These are phyloP conservation scores for Cinclus mexicanus DNA, from an alignment of 2,113 vertebrate species.

Conservation along the genomic window DNA sequence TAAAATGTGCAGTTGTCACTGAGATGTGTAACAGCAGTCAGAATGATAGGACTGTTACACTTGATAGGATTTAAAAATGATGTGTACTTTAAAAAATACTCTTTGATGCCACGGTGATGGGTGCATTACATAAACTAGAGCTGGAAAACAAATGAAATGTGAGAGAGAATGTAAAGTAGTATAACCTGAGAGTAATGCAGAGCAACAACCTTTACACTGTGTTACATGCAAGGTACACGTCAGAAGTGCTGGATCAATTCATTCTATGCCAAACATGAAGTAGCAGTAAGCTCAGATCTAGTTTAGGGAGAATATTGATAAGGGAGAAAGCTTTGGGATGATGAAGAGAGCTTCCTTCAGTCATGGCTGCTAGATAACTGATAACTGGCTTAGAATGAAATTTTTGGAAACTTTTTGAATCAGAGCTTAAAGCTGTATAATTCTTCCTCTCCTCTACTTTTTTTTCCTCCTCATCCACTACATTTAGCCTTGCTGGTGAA, in stretches of 20 bases:
- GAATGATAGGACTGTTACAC: slow-evolving; percentile 36
- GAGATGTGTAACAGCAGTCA: slow-evolving; percentile 33
- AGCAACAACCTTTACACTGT: background rate
- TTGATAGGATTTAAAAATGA: slow-evolving; percentile 65
- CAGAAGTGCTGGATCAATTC: background rate
- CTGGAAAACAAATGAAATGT: slow-evolving; percentile 9
- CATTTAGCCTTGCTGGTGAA: background rate
- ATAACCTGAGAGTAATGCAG: slow-evolving; percentile 1
- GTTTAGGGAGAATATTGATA: background rate
- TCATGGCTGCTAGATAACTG: background rate
- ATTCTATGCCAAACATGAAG: background rate
- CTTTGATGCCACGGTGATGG: slow-evolving; percentile 42
- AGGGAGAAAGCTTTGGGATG: background rate
- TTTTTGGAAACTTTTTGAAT: background rate
- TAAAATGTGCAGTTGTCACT: slow-evolving; percentile 33
- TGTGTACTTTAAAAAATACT: slow-evolving; percentile 46
- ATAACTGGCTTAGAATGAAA: background rate
- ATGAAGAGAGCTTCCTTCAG: background rate
- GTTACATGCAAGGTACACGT: background rate
- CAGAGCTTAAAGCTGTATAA: background rate
- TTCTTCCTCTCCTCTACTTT: background rate
- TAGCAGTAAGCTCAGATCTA: background rate
- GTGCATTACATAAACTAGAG: background rate
- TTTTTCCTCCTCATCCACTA: fast-evolving
- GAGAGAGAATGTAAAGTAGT: background rate